These are phyloP conservation scores for Trissoscelio sp. DNA, from an alignment of 2,888 invertebrate genomes.

Conservation along the genomic window DNA sequence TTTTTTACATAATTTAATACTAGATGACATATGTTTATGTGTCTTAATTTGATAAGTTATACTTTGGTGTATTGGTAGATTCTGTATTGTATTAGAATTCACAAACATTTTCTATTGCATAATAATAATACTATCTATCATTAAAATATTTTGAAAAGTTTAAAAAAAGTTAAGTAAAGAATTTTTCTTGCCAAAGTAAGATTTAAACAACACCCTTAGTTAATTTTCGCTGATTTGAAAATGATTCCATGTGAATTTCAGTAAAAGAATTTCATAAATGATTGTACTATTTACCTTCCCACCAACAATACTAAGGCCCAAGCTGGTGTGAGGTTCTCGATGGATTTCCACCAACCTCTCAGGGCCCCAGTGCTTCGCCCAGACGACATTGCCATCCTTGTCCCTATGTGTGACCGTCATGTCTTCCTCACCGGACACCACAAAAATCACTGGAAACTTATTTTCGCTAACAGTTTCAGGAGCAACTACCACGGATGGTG, in stretches of 20 bases:
- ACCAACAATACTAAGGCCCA: slow-evolving; percentile 98
- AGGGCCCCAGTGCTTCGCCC: slow-evolving; percentile 93
- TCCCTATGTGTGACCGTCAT: slow-evolving; percentile 83
- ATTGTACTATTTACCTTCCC: slow-evolving; percentile 88
- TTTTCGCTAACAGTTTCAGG: slow-evolving; percentile 37
- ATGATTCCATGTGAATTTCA: too few species aligned
- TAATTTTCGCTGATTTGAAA: too few species aligned
- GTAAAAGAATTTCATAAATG: too few species aligned
- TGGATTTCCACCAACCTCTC: slow-evolving; percentile 90
- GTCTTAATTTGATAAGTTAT: not conserved
- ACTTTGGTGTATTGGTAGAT: not conserved
- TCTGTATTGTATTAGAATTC: too few species aligned
- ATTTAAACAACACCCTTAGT: too few species aligned
- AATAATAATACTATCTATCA: too few species aligned
- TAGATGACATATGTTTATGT: not conserved
- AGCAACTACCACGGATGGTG: not conserved
- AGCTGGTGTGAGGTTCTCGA: slow-evolving; percentile 90
- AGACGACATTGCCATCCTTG: slow-evolving; percentile 83
- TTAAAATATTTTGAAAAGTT: too few species aligned
- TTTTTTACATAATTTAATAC: slow-evolving; percentile 1
- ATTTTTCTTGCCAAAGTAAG: too few species aligned
- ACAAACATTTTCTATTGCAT: too few species aligned
- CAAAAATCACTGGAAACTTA: slow-evolving; percentile 67
- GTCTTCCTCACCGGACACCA: slow-evolving; percentile 70
- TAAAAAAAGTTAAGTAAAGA: too few species aligned